Conservation (phyloP, 2,888 invertebrate species). For the Drosophila austrosaltans region DNA sequence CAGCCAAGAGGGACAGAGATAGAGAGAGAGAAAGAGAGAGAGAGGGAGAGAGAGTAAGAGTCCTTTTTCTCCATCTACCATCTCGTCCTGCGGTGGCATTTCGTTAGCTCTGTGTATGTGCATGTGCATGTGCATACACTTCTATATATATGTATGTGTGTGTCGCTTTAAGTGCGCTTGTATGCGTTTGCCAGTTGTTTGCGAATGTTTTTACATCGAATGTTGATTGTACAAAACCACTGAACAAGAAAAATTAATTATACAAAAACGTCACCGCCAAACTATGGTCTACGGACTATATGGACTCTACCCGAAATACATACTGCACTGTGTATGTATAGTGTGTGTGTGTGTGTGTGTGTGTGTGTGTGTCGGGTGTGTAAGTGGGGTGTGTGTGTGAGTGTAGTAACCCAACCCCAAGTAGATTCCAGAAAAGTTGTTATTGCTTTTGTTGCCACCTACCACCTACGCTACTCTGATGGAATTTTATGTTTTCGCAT, state of each 20-base stretch:
- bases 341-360: too few relatives aligned
- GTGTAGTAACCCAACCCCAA: background rate
- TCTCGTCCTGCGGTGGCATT: constrained; percentile 72
- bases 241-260: constrained; percentile 83
- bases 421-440: too few relatives aligned
- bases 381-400: too few relatives aligned
- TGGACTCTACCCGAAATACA: constrained; percentile 6
- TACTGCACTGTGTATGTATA: background rate
- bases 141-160: constrained; percentile 22
- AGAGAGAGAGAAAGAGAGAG: constrained; percentile 25
- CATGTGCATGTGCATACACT: constrained; percentile 20
- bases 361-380: too few relatives aligned
- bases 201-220: constrained; percentile 76
- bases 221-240: constrained; percentile 82
- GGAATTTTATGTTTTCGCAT: constrained; percentile 37
- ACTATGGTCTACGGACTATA: constrained; percentile 65
- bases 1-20: constrained; percentile 25
- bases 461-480: constrained; percentile 28
- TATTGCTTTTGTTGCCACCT: background rate
- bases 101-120: constrained; percentile 18
- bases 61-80: constrained; percentile 33
- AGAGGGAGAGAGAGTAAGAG: constrained; percentile 27
- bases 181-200: constrained; percentile 72
- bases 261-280: constrained; percentile 81
- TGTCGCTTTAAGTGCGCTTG: constrained; percentile 73